A percentile compares a stretch with the other conserved stretches of the same genome.
These are phyloP conservation scores for Molanna angustata DNA, from an alignment of 2,888 invertebrate species.

Conservation along the genomic window DNA sequence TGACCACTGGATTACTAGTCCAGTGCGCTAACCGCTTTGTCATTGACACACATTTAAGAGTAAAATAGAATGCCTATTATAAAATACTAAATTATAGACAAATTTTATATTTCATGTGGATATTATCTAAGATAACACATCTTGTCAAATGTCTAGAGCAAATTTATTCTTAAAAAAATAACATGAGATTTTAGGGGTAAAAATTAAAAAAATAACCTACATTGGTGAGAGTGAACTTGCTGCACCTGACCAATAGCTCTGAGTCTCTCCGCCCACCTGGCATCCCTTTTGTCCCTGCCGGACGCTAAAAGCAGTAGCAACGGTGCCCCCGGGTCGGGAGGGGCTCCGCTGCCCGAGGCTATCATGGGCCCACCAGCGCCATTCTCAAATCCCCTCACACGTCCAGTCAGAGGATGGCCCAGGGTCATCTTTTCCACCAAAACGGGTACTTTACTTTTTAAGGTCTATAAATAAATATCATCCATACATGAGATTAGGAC, in stretches of 20 bases:
- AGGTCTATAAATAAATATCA: conserved; percentile 23
- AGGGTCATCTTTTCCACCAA: conserved; percentile 31
- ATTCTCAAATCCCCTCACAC: conserved; percentile 30
- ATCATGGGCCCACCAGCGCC: conserved; percentile 29
- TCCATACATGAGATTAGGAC: no score
- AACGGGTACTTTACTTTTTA: conserved; percentile 30
- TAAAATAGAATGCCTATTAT: no score
- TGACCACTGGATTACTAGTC: no score
- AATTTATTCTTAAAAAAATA: no score
- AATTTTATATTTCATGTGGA: no score
- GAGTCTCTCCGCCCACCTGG: conserved; percentile 37
- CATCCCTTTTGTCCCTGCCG: conserved; percentile 38
- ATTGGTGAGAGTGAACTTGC: conserved; percentile 29
- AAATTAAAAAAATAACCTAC: no score
- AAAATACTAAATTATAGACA: no score
- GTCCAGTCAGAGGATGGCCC: conserved; percentile 28
- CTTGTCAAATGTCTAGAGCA: no score
- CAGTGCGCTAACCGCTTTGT: no score
- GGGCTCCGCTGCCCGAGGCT: conserved; percentile 22
- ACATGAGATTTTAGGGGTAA: no score
- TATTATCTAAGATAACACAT: no score
- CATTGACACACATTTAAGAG: no score
- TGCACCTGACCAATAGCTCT: conserved; percentile 38
- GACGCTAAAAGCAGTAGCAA: conserved; percentile 36
- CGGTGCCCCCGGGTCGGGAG: conserved; percentile 31